Base-by-base conservation (phyloP, 2,797 vertebrate species). In the Sandelia bainsii region DNA sequence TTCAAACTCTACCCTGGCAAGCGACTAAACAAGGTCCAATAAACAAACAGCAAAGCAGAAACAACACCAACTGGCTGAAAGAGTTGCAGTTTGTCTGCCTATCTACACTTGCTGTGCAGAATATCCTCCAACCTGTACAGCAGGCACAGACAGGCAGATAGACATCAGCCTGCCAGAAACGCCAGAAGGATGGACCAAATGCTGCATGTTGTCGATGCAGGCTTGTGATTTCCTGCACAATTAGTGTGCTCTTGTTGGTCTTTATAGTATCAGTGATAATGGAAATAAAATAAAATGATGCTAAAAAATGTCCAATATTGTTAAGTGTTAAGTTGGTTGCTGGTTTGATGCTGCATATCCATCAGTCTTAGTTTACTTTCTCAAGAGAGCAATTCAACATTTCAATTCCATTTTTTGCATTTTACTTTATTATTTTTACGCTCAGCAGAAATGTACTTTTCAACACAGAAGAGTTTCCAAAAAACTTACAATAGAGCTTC, bases 61-160 rank as follows among this genome's bases (percentile, higher is more conserved):
- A 9, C 69, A 65, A 39, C 64, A 68, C 19, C 67, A 27, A 92
- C 90, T 93, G 95, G 95, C 96, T 94, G 94, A 94, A 94, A 91
- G 95, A 96, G 96, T 97, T 97, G 97, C 96, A 94, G 96, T 95
- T 95, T 97, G 97, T 97, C 96, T 95, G 97, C 97, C 97, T 98
- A 97, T 98, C 97, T 98, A 96, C 97, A 98, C 97, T 97, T 98
- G 97, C 97, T 98, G 97, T 98, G 96, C 97, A 98, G 96, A 98
- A 97, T 95, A 95, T 97, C 96, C 95, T 95, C 94, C 82, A 96
- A 96, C 96, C 96, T 98, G 97, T 97, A 98, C 97, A 98, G 97
- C 97, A 98, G 97, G 96, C 96, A 98, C 97, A 98, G 97, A 98
- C 96, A 98, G 97, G 96, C 97, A 98, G 97, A 96, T 95, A 96